Base-by-base conservation (phyloP, 2,888 invertebrate genomes). In the Netelia fuscicornis region DNA sequence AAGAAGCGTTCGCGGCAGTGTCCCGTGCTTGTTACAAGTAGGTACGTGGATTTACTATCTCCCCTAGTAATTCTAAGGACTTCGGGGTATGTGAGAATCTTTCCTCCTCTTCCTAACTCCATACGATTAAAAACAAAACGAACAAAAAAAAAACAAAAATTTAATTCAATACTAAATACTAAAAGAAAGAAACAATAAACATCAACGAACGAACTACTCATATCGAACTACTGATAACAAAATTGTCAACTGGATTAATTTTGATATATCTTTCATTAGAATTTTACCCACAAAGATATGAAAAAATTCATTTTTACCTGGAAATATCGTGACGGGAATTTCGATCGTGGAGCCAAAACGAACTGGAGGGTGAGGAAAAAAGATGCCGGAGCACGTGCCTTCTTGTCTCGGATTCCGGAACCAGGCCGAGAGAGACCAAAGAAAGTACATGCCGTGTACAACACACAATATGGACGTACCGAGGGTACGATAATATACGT, bases 371-470 rank as follows among this genome's bases (percentile, higher is more conserved):
- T 20, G 37, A 23, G 17, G 71, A 76, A 48, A 52, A 58, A 44
- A 56, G 17, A 70, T 30, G 17, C 17, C 37, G 52, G 23, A 68
- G 68, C 79, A 75, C 83, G 79, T 83, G 79, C 75, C 44, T 23
- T 56, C 48, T 75, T 77, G 64, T 77, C 70, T 56, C 52, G 64
- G 56, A 83, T 79, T 76, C 30, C 64, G 62, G 70, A 81, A 70
- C 62, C 76, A 64, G 81, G 71, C 70, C 83, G 83, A 71, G 79
- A 64, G 76, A 64, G 70, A 54, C 58, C 74, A 37, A 79, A 74
- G 71, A 84, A 80, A 76, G 76, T 76, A 70, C 71, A 71, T 52
- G 52, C 42, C 56, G 13, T 71, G 60, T 72, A 17, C 62, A n/a
- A 44, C 60, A n/a, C n/a, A 70, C 64, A 20, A 23, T 60, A 67